phyloP scores from a whole-genome alignment of 2,888 invertebrate genomes.

The Marasmarcha lunaedactyla region DNA sequence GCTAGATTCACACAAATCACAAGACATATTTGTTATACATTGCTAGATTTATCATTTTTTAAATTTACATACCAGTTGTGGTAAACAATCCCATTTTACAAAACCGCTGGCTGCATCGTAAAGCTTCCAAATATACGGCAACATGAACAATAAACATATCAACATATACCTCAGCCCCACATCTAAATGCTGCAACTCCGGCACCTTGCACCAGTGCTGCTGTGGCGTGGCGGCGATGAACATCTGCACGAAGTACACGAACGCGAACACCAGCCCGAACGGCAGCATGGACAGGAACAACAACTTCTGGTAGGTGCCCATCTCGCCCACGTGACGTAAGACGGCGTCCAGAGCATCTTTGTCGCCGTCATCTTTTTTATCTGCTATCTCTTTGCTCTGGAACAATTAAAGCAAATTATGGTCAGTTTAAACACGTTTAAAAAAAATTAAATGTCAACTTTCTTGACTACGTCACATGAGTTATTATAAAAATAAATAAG shows the following conservation, averaged over 20 bases:
- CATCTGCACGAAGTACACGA: slow-evolving; percentile 55
- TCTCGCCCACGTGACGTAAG: slow-evolving; percentile 43
- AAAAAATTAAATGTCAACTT: no score
- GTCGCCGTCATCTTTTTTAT: slow-evolving; percentile 22
- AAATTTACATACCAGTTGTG: no score
- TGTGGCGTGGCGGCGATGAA: slow-evolving; percentile 50
- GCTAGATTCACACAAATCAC: no score
- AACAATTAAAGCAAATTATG: slow-evolving; percentile 2
- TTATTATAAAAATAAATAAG: no score
- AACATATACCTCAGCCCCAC: slow-evolving; percentile 35
- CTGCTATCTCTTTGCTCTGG: slow-evolving; percentile 27
- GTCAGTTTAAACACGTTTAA: background rate
- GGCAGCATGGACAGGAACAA: slow-evolving; percentile 47
- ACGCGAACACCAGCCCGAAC: slow-evolving; percentile 49
- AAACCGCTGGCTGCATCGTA: no score
- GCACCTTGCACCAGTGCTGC: slow-evolving; percentile 47
- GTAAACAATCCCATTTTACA: no score
- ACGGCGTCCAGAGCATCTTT: slow-evolving; percentile 37
- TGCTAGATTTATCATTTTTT: no score
- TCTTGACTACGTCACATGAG: no score
- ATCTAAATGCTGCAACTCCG: slow-evolving; percentile 36
- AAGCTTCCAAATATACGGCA: no score
- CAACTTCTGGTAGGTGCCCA: slow-evolving; percentile 48
- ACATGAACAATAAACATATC: no score
- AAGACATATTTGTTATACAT: no score